Conservation (phyloP, 2,888 invertebrate genomes). For the Meghimatium bilineatum region DNA sequence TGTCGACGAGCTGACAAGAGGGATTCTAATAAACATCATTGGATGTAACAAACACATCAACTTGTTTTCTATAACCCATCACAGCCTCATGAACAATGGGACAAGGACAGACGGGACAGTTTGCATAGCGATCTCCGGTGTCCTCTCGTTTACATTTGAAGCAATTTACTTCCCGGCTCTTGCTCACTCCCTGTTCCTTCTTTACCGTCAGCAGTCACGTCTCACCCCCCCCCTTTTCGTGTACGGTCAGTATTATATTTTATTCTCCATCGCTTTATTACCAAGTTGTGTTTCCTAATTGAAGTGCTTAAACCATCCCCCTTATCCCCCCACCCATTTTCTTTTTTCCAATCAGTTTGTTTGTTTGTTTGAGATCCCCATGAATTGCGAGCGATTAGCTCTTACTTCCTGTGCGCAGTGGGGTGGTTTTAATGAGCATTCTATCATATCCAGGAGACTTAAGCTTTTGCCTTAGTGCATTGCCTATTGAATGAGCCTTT, state of each 20-base stretch:
- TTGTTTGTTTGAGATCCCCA: too few relatives aligned
- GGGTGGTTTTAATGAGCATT: too few relatives aligned
- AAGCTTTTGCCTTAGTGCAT: too few relatives aligned
- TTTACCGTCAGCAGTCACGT: neutral
- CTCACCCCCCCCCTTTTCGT: neutral
- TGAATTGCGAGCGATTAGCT: too few relatives aligned
- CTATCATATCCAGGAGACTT: too few relatives aligned
- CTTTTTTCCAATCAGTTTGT: neutral
- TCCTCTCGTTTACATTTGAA: conserved; percentile 14
- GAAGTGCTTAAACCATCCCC: too few relatives aligned
- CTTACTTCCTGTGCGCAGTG: too few relatives aligned
- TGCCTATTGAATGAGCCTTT: too few relatives aligned
- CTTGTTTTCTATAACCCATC: conserved; percentile 4
- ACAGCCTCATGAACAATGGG: neutral
- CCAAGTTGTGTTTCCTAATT: neutral
- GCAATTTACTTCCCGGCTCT: neutral
- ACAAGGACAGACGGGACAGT: conserved; percentile 20
- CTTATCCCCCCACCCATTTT: neutral
- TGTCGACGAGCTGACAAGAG: neutral
- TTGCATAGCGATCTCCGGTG: neutral
- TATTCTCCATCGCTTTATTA: neutral
- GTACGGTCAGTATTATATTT: neutral
- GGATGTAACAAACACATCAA: conserved; percentile 10
- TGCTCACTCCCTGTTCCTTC: conserved; percentile 1
- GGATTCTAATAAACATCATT: conserved; percentile 18